A percentile compares a stretch with the other conserved stretches of the same genome.
Conservation (phyloP, 2,888 invertebrate genomes). For the Labia minor region DNA sequence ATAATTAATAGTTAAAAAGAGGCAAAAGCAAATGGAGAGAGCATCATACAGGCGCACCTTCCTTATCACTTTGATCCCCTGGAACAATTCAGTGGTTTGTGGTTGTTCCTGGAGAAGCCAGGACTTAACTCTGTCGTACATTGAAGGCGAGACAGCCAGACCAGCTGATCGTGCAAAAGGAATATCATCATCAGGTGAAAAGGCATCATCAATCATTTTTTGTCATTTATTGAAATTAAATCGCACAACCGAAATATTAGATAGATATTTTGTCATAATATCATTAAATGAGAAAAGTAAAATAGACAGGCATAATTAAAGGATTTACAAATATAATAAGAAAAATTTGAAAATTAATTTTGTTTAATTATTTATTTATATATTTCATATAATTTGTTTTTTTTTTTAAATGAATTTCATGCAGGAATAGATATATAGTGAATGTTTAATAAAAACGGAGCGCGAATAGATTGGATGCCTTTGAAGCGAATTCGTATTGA, state of each 20-base stretch:
- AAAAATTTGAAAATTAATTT: not conserved
- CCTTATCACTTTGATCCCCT: conserved; percentile 21
- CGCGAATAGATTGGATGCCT: not conserved
- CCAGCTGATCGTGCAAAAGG: conserved; percentile 17
- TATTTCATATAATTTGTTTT: not conserved
- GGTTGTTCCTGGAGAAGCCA: conserved; percentile 25
- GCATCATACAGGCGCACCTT: conserved; percentile 21
- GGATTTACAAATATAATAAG: too few relatives aligned
- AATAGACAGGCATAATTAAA: too few relatives aligned
- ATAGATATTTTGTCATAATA: not conserved
- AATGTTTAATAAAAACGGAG: not conserved
- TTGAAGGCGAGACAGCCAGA: conserved; percentile 22
- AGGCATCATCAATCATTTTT: not conserved
- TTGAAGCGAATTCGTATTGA: not conserved
- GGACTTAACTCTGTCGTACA: conserved; percentile 23
- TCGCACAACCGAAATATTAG: not conserved
- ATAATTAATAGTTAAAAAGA: too few relatives aligned
- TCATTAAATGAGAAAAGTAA: not conserved
- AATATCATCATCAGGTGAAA: conserved; percentile 14
- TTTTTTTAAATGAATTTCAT: too few relatives aligned
- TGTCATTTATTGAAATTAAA: not conserved
- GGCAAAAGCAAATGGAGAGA: not conserved
- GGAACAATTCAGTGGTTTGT: conserved; percentile 21
- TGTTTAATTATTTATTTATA: not conserved
- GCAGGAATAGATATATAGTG: not conserved